Evolutionary conservation across 2,113 vertebrate genomes (phyloP).

Genomic region (Eulemur rufifrons): DNA sequence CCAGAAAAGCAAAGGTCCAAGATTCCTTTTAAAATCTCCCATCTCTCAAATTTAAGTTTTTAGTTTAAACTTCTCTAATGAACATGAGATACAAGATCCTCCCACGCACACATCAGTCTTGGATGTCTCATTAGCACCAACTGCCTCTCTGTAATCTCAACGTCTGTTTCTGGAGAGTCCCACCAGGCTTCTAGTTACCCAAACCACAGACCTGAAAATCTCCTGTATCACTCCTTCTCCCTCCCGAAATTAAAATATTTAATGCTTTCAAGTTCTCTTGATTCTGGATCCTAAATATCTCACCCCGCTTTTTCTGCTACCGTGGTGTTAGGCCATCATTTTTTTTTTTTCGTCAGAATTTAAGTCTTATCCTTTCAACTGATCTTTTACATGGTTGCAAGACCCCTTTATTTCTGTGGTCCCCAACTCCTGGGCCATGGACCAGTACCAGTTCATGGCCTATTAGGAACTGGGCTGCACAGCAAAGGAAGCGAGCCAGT

Average conservation of each 20-base stretch:
- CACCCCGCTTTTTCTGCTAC: background rate
- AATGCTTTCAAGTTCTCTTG: background rate
- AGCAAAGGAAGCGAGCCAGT: too few relatives aligned
- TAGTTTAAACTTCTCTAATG: background rate
- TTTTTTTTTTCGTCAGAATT: background rate
- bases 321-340: background rate
- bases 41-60: background rate
- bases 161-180: background rate
- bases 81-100: background rate
- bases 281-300: background rate
- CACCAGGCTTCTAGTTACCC: background rate
- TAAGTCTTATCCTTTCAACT: background rate
- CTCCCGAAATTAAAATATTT: background rate
- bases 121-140: background rate
- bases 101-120: background rate
- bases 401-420: background rate
- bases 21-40: background rate
- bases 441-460: too few relatives aligned
- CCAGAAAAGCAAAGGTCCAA: background rate
- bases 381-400: background rate
- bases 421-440: too few relatives aligned
- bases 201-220: background rate
- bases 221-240: background rate
- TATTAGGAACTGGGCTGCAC: too few relatives aligned
- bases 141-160: background rate